A percentile compares a stretch with the other conserved stretches of the same genome.
Evolutionary conservation across 2,113 vertebrate species (phyloP).

Genomic region (Nycticorax nycticorax): DNA sequence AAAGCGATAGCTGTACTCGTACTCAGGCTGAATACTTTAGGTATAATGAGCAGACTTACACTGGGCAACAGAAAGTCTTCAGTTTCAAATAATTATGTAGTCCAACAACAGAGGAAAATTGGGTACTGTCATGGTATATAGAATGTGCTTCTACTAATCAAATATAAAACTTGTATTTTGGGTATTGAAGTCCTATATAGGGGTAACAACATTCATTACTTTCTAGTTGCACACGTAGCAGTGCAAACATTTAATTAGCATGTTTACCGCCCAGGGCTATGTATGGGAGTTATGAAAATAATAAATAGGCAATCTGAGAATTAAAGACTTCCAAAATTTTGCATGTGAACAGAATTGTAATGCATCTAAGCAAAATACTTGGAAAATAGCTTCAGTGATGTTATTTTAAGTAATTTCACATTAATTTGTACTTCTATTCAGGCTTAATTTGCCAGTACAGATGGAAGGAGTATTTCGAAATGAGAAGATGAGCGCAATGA

Average conservation of each 20-base stretch:
- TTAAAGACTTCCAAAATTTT: neutral
- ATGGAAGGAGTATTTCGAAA: slow-evolving; percentile 9
- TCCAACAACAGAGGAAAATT: neutral
- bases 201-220: neutral
- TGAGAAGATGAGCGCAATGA: neutral
- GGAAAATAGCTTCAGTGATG: neutral
- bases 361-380: neutral
- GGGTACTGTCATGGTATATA: neutral
- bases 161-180: neutral
- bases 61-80: neutral
- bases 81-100: neutral
- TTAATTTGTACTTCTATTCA: neutral
- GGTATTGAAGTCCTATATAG: neutral
- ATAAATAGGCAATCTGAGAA: neutral
- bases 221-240: neutral
- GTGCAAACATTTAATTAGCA: neutral
- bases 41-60: neutral
- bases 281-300: neutral
- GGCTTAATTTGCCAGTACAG: neutral
- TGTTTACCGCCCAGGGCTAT: neutral
- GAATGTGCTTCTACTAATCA: neutral
- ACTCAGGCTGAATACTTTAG: neutral
- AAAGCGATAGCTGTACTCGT: neutral
- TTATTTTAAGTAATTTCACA: neutral
- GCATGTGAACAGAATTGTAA: neutral